Evolutionary conservation across 37 sponge, comb jelly and placozoan genomes (phyloP).

Genomic region (Oscarella lobularis): DNA sequence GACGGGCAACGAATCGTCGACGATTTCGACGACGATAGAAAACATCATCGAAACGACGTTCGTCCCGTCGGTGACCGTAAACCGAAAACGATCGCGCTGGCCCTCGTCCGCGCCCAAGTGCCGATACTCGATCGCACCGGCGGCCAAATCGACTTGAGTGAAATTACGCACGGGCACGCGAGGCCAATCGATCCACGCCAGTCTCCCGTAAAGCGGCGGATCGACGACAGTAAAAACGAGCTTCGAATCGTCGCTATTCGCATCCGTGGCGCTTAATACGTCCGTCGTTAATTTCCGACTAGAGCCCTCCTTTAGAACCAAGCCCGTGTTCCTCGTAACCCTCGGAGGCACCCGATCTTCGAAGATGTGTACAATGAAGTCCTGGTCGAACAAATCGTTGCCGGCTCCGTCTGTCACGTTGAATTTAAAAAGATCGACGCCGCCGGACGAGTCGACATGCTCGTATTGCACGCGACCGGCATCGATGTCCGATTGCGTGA

Average conservation of each 20-base stretch:
- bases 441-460: not conserved
- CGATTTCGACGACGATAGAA: not conserved
- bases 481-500: not conserved
- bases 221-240: not conserved
- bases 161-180: not conserved
- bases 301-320: not conserved
- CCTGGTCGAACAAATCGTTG: not conserved
- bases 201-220: not conserved
- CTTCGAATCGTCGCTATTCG: not conserved
- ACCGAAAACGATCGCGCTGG: not conserved
- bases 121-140: not conserved
- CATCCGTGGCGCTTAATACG: not conserved
- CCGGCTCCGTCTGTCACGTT: not conserved
- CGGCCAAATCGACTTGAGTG: not conserved
- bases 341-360: not conserved
- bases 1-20: not conserved
- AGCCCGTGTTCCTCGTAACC: not conserved
- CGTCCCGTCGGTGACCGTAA: not conserved
- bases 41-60: not conserved
- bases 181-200: not conserved
- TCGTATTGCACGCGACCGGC: not conserved
- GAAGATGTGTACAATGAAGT: not conserved
- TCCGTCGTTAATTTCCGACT: not conserved
- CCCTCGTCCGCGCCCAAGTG: not conserved
- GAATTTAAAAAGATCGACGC: not conserved